Percentiles rank a stretch among this genome's conserved stretches.
Evolutionary conservation across 2,888 invertebrate genomes (phyloP).

Genomic region (Erebia aethiops): DNA sequence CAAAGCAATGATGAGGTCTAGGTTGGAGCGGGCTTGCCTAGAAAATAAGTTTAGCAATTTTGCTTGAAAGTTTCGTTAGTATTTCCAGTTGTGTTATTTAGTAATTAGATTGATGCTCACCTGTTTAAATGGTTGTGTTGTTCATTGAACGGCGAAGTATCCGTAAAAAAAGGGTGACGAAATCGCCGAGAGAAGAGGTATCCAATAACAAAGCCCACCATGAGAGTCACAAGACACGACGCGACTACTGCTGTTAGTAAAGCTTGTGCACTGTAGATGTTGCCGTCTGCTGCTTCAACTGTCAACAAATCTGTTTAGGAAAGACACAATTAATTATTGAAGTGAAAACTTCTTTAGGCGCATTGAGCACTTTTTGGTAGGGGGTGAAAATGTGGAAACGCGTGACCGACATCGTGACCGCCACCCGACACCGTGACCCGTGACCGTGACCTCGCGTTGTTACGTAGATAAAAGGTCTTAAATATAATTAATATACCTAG

Average conservation of each 20-base stretch:
- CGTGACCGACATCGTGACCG: no score
- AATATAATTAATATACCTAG: no score
- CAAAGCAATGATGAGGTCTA: no score
- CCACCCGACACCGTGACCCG: no score
- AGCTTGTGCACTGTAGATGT: slow-evolving; percentile 91
- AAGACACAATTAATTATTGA: background rate
- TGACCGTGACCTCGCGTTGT: no score
- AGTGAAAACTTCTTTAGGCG: no score
- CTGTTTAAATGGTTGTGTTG: slow-evolving; percentile 90
- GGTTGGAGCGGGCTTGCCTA: no score
- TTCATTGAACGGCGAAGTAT: slow-evolving; percentile 89
- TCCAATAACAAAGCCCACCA: slow-evolving; percentile 92
- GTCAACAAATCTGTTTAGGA: slow-evolving; percentile 69
- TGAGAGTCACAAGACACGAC: slow-evolving; percentile 90
- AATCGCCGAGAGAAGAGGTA: slow-evolving; percentile 91
- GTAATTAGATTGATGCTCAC: slow-evolving; percentile 55
- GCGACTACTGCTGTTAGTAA: slow-evolving; percentile 91
- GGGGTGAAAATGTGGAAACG: no score
- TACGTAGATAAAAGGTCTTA: no score
- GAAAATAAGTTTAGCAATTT: no score
- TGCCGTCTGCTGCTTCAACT: slow-evolving; percentile 84
- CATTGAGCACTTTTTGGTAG: no score
- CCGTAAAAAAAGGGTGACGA: slow-evolving; percentile 87
- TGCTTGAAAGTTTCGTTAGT: no score
- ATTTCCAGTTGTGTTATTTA: background rate